Conservation (phyloP, 2,888 invertebrate species). For the Cyclophora albipunctata region DNA sequence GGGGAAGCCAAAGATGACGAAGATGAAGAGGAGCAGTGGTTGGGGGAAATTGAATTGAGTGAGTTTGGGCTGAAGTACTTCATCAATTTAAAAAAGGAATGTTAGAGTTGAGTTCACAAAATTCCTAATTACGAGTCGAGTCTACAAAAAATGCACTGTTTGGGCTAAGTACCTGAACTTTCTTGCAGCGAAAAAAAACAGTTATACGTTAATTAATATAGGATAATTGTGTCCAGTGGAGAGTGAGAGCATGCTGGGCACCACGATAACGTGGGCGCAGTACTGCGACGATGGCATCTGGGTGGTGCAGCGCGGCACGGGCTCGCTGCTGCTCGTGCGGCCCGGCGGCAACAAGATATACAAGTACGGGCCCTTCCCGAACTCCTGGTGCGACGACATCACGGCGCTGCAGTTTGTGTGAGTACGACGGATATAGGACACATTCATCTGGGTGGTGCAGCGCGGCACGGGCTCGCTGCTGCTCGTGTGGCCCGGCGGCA, state of each 20-base stretch:
- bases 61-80: conserved; percentile 16
- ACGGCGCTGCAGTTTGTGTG: conserved; percentile 54
- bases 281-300: conserved; percentile 58
- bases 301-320: conserved; percentile 57
- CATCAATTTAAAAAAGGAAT: background rate
- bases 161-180: too few species aligned
- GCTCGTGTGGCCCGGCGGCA: conserved; percentile 42
- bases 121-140: too few species aligned
- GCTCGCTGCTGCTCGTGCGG: conserved; percentile 47
- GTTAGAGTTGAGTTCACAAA: conserved; percentile 1
- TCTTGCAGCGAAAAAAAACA: too few species aligned
- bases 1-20: conserved; percentile 69
- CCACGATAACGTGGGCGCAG: conserved; percentile 58
- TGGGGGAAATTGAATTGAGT: conserved; percentile 79
- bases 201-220: too few species aligned
- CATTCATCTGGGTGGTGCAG: conserved; percentile 42
- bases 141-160: too few species aligned
- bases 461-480: conserved; percentile 55
- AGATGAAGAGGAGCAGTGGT: conserved; percentile 67
- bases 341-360: conserved; percentile 48
- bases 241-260: conserved; percentile 51
- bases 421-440: conserved; percentile 17
- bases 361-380: conserved; percentile 57
- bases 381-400: conserved; percentile 58
- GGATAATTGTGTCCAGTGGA: conserved; percentile 39